A percentile compares a stretch with the other conserved stretches of the same genome.
Conservation (phyloP, 2,888 invertebrate genomes). For the Schizaphis graminum region DNA sequence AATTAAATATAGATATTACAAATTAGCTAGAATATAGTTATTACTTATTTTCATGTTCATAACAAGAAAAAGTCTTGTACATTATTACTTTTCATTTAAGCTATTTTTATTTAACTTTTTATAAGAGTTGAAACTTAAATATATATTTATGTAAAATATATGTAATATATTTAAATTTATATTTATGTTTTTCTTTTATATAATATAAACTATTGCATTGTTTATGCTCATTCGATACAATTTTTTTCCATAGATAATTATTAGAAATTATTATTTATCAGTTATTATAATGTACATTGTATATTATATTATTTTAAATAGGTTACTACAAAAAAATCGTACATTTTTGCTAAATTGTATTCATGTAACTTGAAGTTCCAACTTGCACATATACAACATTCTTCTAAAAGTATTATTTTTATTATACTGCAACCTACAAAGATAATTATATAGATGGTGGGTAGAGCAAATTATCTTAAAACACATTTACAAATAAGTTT, state of each 20-base stretch:
- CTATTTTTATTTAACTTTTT: neutral
- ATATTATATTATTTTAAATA: neutral
- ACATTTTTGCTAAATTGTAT: neutral
- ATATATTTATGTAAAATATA: neutral
- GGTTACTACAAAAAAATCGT: neutral
- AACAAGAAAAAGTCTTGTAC: neutral
- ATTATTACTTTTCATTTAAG: neutral
- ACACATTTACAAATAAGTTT: neutral
- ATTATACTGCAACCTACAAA: too few species aligned
- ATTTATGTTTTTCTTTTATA: neutral
- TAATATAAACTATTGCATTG: neutral
- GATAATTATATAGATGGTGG: neutral
- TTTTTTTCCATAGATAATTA: neutral
- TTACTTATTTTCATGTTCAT: neutral
- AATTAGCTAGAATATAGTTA: neutral
- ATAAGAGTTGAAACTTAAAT: neutral
- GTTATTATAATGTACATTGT: neutral
- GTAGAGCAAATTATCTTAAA: neutral
- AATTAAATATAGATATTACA: neutral
- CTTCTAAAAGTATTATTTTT: neutral
- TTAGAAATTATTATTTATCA: neutral
- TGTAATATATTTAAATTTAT: too few species aligned
- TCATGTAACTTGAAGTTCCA: neutral
- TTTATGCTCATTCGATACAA: neutral
- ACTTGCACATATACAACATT: neutral